phyloP scores from a whole-genome alignment of 2,888 invertebrate species.

The Craniophora ligustri region DNA sequence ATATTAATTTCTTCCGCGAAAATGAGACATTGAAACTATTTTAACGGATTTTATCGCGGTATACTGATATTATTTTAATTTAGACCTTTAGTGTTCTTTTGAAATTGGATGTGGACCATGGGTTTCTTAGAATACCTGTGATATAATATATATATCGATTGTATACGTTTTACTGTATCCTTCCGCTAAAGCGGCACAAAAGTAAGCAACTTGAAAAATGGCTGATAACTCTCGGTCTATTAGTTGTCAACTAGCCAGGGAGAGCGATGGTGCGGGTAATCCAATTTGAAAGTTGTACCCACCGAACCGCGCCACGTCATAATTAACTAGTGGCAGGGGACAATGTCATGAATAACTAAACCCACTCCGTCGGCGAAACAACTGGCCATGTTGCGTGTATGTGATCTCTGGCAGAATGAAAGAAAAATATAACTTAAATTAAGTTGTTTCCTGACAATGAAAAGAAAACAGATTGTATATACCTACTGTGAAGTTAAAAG shows the following conservation, averaged over 20 bases:
- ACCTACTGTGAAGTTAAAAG: not conserved
- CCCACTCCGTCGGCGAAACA: constrained; percentile 51
- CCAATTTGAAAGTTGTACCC: constrained; percentile 79
- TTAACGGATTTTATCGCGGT: too few species aligned
- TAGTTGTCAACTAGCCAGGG: constrained; percentile 56
- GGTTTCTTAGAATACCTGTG: not conserved
- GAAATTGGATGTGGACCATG: not conserved
- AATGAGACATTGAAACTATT: too few species aligned
- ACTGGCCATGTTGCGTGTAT: constrained; percentile 34
- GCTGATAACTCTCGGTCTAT: constrained; percentile 43
- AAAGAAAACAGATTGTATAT: constrained; percentile 17
- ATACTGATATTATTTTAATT: too few species aligned
- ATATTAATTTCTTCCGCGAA: too few species aligned
- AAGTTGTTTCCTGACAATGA: constrained; percentile 23
- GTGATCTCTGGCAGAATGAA: constrained; percentile 32
- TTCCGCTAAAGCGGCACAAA: constrained; percentile 19
- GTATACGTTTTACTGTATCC: too few species aligned
- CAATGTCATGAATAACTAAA: constrained; percentile 78
- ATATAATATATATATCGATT: too few species aligned
- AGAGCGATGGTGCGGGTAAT: constrained; percentile 72
- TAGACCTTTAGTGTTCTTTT: too few species aligned
- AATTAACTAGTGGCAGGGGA: constrained; percentile 75
- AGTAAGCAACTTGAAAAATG: constrained; percentile 41
- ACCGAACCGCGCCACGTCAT: constrained; percentile 66
- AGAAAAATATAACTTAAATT: constrained; percentile 35